Base-by-base conservation (phyloP, 2,797 vertebrate species). In the Mallotus villosus region DNA sequence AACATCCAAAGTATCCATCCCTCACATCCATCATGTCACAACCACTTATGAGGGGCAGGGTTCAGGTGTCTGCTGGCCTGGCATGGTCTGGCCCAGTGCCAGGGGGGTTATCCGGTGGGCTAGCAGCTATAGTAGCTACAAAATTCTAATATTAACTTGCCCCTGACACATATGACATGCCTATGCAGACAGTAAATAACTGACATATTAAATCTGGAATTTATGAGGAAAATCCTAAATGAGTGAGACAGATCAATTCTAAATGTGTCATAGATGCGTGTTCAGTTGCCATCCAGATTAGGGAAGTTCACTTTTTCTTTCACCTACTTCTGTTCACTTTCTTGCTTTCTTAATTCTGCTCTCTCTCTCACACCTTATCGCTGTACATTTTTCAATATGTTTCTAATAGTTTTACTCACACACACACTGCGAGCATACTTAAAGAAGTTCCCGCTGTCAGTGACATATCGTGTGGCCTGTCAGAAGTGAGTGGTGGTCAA, bases 401-500 rank as follows among this genome's bases (percentile, higher is more conserved):
- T 57, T n/a, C 51, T n/a, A 16, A n/a, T 21, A 21, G 5, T 21
- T 57, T 57, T 2, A 57, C 41, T 12, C 41, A 12, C n/a, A 60
- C 58, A 60, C 24, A 25, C 58, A 60, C 22, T 8, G 21, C 3
- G 19, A 63, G 51, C 67, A 63, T 51, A 61, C 5, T 46, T 14
- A 0, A 66, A 19, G n/a, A 64, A 64, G 53, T 66, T 68, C 79
- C 61, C 49, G 53, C 74, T 34, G 68, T 76, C 70, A 78, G 78
- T 66, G 72, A 77, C 79, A 72, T 84, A 87, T 88, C 87, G 73
- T 78, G 83, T 91, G 81, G 87, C 89, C 89, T 86, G 84, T 89
- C 83, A 86, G 64, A 65, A 72, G 75, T 24, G 61, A 63, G 57
- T 37, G 16, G 63, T 49, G 64, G 55, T 78, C 5, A 9, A 75